phyloP scores from a whole-genome alignment of 92 coral and sea anemone species.

The Pocillopora meandrina region DNA sequence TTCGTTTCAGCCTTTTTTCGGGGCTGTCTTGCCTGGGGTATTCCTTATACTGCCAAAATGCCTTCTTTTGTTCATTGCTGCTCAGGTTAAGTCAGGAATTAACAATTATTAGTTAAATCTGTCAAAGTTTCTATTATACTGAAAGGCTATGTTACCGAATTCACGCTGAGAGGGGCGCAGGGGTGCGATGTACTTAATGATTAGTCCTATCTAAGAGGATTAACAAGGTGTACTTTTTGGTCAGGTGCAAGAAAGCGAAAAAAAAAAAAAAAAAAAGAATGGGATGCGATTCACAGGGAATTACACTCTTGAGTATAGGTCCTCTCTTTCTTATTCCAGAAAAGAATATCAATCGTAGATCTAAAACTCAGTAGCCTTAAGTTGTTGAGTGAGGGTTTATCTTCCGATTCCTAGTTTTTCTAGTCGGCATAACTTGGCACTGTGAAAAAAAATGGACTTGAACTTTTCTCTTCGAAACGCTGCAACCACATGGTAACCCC shows the following conservation, averaged over 20 bases:
- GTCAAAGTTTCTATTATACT: background rate
- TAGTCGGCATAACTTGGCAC: background rate
- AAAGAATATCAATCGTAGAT: background rate
- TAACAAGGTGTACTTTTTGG: background rate
- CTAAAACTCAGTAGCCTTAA: no score
- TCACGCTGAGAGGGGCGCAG: background rate
- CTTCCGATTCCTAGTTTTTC: background rate
- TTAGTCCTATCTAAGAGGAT: background rate
- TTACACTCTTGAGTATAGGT: background rate
- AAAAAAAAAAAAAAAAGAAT: background rate
- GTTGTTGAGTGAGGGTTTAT: background rate
- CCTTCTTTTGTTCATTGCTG: slow-evolving; percentile 9
- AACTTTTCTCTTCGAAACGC: background rate
- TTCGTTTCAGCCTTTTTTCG: slow-evolving; percentile 4
- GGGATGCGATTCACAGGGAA: background rate
- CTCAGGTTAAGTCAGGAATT: background rate
- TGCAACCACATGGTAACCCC: background rate
- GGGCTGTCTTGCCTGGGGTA: slow-evolving; percentile 53
- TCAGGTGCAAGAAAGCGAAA: background rate
- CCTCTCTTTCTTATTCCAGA: background rate
- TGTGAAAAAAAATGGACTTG: background rate
- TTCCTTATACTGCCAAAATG: slow-evolving; percentile 17
- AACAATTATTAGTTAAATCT: background rate
- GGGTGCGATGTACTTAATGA: background rate
- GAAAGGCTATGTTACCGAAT: background rate